Evolutionary conservation across 2,113 vertebrate species (phyloP).

Genomic region (Prietella phreatophila): DNA sequence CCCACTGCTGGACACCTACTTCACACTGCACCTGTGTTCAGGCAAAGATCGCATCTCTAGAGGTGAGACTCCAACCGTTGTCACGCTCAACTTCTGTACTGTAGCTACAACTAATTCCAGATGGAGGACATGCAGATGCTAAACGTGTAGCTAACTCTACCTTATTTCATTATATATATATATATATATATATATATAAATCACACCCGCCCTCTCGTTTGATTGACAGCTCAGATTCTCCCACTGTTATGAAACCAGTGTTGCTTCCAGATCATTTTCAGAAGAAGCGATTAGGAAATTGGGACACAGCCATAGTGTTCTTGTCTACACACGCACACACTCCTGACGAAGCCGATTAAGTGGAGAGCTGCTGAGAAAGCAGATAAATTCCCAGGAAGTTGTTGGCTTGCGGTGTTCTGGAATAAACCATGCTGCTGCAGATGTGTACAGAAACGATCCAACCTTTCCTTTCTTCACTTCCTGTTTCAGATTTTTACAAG

Average conservation of each 20-base stretch:
- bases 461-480: constrained; percentile 16
- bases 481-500: constrained; percentile 89
- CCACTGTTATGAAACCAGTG: not conserved
- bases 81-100: not conserved
- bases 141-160: not conserved
- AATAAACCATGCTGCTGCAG: not conserved
- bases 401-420: not conserved
- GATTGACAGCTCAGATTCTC: not conserved
- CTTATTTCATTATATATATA: not conserved
- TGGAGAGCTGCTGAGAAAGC: not conserved
- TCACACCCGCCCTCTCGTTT: not conserved
- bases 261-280: not conserved
- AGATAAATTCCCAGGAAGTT: too few relatives aligned
- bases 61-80: constrained; percentile 55
- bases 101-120: not conserved
- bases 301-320: not conserved
- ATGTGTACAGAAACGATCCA: not conserved
- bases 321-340: not conserved
- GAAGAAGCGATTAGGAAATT: not conserved
- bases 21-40: constrained; percentile 91
- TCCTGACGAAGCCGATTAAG: not conserved
- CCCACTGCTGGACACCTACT: constrained; percentile 92
- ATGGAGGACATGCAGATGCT: not conserved
- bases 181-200: too few relatives aligned
- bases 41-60: constrained; percentile 75